Evolutionary conservation across 1,140 invertebrate genomes (phyloP).

Genomic region (Scaptodrosophila lebanonensis): DNA sequence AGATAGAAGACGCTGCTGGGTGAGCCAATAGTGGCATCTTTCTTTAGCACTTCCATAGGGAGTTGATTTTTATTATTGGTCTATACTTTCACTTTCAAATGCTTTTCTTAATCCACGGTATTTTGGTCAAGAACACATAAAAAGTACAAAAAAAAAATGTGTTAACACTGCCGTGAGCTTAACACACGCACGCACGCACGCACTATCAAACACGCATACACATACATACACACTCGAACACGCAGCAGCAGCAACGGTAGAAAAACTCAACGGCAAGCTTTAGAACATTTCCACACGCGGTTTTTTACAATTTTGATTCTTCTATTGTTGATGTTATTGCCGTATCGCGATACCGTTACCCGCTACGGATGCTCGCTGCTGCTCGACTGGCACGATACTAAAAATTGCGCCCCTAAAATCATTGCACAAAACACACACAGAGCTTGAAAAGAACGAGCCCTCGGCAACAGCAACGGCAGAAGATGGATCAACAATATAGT

Average conservation of each 20-base stretch:
- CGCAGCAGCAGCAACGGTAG: no score
- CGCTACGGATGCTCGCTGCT: conserved; percentile 55
- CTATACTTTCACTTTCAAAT: no score
- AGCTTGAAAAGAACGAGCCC: background rate
- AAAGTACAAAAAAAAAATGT: conserved; percentile 21
- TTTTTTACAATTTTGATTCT: background rate
- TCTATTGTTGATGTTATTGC: background rate
- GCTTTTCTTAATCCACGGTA: background rate
- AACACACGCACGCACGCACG: conserved; percentile 19
- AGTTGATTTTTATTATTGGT: no score
- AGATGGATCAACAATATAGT: no score
- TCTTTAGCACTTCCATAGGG: conserved; percentile 64
- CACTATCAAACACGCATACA: conserved; percentile 1
- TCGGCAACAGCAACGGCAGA: conserved; percentile 11
- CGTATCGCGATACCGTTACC: conserved; percentile 1
- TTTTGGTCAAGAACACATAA: conserved; percentile 9
- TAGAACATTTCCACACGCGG: conserved; percentile 9
- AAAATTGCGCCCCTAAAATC: conserved; percentile 20
- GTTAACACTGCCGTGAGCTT: conserved; percentile 1
- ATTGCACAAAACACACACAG: conserved; percentile 15
- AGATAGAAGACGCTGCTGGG: conserved; percentile 82
- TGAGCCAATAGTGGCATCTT: conserved; percentile 75
- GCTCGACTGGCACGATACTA: conserved; percentile 56
- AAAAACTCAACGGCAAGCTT: no score
- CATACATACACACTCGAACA: conserved; percentile 1